A percentile compares a stretch with the other conserved stretches of the same genome.
Evolutionary conservation across 2,113 vertebrate species (phyloP).

Genomic region (Colossoma macropomum): DNA sequence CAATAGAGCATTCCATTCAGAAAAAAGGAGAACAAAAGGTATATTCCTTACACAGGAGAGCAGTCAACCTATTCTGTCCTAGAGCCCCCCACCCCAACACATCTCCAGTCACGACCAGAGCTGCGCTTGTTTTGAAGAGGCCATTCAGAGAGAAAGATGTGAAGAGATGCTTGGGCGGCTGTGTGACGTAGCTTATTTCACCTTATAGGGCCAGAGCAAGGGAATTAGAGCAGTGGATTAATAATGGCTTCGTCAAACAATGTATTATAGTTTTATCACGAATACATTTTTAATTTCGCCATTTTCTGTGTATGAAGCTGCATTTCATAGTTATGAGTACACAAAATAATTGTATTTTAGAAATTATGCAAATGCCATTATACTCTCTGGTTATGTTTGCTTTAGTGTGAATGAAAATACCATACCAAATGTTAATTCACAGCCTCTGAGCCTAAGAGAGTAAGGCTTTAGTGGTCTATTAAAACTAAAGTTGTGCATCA

Average conservation of each 20-base stretch:
- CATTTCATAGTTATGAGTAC: background rate
- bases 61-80: constrained; percentile 19
- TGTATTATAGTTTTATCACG: background rate
- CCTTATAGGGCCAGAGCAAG: background rate
- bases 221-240: background rate
- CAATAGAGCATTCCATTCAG: constrained; percentile 46
- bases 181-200: constrained; percentile 23
- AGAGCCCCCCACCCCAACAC: background rate
- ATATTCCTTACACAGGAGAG: constrained; percentile 28
- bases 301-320: background rate
- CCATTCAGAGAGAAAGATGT: constrained; percentile 13
- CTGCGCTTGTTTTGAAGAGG: constrained; percentile 28
- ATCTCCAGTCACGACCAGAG: constrained; percentile 45
- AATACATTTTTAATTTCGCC: background rate
- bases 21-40: constrained; percentile 43
- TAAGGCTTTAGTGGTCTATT: too few relatives aligned
- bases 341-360: background rate
- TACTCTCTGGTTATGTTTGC: background rate
- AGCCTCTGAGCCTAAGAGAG: too few relatives aligned
- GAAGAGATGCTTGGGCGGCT: background rate
- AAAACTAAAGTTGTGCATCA: too few relatives aligned
- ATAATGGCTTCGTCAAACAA: background rate
- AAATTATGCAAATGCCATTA: background rate
- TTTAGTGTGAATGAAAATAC: too few relatives aligned
- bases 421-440: too few relatives aligned